Evolutionary conservation across 2,888 invertebrate species (phyloP), one percentile per base, ranked within the genome.

Genomic region (Drosophila anceps): DNA sequence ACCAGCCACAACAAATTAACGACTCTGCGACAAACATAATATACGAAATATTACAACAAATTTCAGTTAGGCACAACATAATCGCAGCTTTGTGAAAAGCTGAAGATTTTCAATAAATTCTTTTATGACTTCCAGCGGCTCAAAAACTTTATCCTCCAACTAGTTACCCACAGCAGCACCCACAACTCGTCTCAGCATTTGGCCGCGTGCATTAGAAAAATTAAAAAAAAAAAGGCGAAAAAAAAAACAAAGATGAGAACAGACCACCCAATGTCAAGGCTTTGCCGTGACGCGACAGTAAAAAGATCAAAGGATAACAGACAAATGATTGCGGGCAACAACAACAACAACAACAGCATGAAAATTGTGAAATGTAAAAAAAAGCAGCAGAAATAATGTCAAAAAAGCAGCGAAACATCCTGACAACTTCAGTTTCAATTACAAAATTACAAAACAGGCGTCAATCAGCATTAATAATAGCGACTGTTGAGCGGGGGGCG

Each of bases 371-470:
- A 39, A 29, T 12, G 33, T 27, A 9, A 29, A 61, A 64, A 48
- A 48, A 29, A 48, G 48, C 64, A 61, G 37, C 54, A 65, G 13
- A 81, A 76, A 76, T 76, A 69, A 85, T 68, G 69, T 73, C 51
- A 59, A 71, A 77, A 84, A 81, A 76, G 63, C 58, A 61, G 51
- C 58, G 44, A 72, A 77, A 69, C 58, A 58, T 58, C 43, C 61
- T 50, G 73, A 51, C 76, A 84, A 78, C 81, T 84, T 76, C 90
- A 81, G 90, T 80, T 90, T 88, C 90, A 90, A 89, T 88, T 90
- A 90, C 85, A 86, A 81, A 84, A 90, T 86, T 82, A 88, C 86
- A 88, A 84, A 85, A 77, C 80, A 89, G 87, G 90, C 88, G 90
- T 86, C 86, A 85, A 89, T 87, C 87, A 87, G 88, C 84, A 84